Evolutionary conservation across 2,888 invertebrate species (phyloP), one percentile per base, ranked within the genome.

Genomic region (Stratiomys singularior): DNA sequence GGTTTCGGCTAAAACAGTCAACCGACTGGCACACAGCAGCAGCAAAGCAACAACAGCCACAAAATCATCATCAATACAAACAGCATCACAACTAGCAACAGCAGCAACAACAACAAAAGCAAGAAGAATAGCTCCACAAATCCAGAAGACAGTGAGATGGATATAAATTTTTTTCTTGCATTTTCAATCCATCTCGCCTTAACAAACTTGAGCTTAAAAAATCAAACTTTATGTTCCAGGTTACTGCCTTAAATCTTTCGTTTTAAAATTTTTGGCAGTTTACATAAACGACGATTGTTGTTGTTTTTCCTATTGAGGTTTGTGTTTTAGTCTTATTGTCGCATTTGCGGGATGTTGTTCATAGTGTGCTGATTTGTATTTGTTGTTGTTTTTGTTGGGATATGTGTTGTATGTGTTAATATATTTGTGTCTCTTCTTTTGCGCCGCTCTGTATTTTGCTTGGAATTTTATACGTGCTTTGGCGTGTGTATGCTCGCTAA

Each of bases 231-330:
- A 15, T 69, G 13, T 11, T 69, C 13, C 69, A 21, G 21, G 47
- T 69, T 69, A 47, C 47, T 69, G 69, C 5, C 47, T 69, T 69
- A 69, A 69, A 27, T 69, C 69, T 47, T 46, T 69, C 69, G 47
- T 69, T 69, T 46, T 47, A 44, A 37, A n/a, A 44, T 30, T 69
- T 37, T 66, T n/a, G 37, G 30, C 30, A 46, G 47, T 69, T 69
- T 46, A 30, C 15, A 37, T 37, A 37, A 37, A 37, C 37, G 5
- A 5, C 9, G 37, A 37, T 37, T 37, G 37, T 37, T 37, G 37
- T 37, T 37, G 37, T 3, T 37, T 37, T 37, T 37, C n/a, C n/a
- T 37, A 15, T n/a, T 4, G 52, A 52, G 15, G 52, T 4, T 52
- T 13, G 3, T 52, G 4, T 52, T 37, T 37, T 37, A 37, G 9